A percentile compares a stretch with the other conserved stretches of the same genome.
These are phyloP conservation scores for Rhabdomys dilectus DNA, from an alignment of 2,113 vertebrate genomes.

Conservation along the genomic window DNA sequence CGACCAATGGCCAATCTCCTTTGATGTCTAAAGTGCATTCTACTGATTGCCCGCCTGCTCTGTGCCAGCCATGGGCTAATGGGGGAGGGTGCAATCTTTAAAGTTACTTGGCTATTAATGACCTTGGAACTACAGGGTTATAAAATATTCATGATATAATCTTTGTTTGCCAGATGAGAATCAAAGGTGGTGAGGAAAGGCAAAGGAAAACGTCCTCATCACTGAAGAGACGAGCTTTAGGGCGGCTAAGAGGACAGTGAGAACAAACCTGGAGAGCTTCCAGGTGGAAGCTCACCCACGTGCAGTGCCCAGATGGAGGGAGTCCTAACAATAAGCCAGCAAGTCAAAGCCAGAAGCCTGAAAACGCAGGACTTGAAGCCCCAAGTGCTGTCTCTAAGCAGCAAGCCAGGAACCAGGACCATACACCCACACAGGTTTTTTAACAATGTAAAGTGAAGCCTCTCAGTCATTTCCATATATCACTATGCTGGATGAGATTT, in stretches of 20 bases:
- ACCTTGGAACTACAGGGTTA: neutral
- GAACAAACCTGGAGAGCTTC: slow-evolving; percentile 10
- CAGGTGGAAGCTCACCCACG: neutral
- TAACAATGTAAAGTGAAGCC: neutral
- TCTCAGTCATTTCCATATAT: neutral
- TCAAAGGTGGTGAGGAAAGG: neutral
- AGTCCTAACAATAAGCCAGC: neutral
- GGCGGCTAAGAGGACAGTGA: neutral
- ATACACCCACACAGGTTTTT: neutral
- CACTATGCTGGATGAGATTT: neutral
- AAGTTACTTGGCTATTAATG: slow-evolving; percentile 39
- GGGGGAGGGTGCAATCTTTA: neutral
- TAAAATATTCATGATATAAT: slow-evolving; percentile 64
- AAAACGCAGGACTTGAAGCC: neutral
- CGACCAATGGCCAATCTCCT: neutral
- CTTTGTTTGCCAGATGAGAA: slow-evolving; percentile 42
- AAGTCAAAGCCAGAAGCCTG: neutral
- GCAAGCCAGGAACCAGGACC: neutral
- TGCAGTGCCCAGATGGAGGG: neutral
- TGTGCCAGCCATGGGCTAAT: neutral
- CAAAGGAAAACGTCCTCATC: neutral
- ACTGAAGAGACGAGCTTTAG: neutral
- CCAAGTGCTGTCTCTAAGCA: neutral
- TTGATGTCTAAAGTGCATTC: neutral
- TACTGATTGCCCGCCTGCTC: neutral